Evolutionary conservation across 92 coral and sea anemone genomes (phyloP).

Genomic region (Zoanthus sansibaricus): DNA sequence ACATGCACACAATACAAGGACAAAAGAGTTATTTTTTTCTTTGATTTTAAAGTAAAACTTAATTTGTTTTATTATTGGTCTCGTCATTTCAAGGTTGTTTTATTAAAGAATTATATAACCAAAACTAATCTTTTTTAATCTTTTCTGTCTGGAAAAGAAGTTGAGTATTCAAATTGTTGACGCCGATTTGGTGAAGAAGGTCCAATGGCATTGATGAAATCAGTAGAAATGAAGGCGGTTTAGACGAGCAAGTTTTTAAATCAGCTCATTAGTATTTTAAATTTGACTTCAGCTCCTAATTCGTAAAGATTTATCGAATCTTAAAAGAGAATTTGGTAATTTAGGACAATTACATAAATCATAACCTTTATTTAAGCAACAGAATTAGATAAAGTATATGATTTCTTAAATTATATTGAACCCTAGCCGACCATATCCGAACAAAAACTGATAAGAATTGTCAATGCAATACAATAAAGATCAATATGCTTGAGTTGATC

Average conservation of each 20-base stretch:
- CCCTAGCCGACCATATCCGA: no score
- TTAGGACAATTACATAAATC: background rate
- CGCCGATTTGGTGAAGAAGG: background rate
- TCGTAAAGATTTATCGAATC: background rate
- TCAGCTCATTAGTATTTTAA: background rate
- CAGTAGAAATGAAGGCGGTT: background rate
- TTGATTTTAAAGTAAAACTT: background rate
- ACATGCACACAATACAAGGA: slow-evolving; percentile 4
- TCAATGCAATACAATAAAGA: no score
- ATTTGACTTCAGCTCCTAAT: slow-evolving; percentile 5
- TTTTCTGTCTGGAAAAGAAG: slow-evolving; percentile 22
- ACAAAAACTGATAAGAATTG: no score
- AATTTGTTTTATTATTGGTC: background rate
- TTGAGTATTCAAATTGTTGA: background rate
- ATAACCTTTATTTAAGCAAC: background rate
- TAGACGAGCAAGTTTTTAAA: background rate
- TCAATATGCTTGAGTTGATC: no score
- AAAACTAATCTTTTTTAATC: slow-evolving; percentile 22
- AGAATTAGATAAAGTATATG: background rate
- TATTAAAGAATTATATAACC: background rate
- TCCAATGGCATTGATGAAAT: slow-evolving; percentile 13
- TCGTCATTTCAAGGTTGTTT: background rate
- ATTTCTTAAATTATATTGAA: background rate
- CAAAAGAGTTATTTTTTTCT: background rate
- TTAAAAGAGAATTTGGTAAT: background rate